A percentile compares a stretch with the other conserved stretches of the same genome.
phyloP scores from a whole-genome alignment of 2,113 vertebrate genomes.

The Colossoma macropomum region DNA sequence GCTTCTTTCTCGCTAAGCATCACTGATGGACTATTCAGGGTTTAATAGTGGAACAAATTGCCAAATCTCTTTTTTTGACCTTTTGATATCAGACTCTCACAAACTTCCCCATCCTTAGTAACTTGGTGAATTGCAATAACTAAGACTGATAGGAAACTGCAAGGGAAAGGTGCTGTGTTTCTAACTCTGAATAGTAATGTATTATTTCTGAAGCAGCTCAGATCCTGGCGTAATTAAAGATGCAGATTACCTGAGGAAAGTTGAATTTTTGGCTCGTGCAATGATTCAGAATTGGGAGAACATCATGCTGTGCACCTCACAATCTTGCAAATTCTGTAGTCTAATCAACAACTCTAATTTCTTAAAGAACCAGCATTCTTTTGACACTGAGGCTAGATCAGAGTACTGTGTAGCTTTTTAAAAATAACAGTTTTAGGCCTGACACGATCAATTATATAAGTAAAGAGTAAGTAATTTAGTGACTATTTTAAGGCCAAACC shows the following conservation, averaged over 20 bases:
- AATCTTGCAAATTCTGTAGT: too few species aligned
- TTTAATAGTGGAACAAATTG: background rate
- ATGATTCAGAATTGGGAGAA: too few species aligned
- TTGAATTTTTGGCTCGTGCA: background rate
- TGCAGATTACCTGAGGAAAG: background rate
- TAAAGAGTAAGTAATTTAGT: too few species aligned
- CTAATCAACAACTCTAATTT: too few species aligned
- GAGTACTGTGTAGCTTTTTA: too few species aligned
- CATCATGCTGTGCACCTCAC: too few species aligned
- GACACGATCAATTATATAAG: too few species aligned
- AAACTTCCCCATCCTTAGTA: background rate
- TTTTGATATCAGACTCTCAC: background rate
- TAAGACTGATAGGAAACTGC: background rate
- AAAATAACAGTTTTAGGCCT: too few species aligned
- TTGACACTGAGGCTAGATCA: too few species aligned
- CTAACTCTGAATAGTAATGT: background rate
- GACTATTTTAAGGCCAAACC: too few species aligned
- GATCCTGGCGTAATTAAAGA: slow-evolving; percentile 19
- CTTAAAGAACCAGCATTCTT: too few species aligned
- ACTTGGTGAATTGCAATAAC: background rate
- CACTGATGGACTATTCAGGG: background rate
- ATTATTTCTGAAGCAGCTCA: background rate
- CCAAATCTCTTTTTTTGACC: background rate
- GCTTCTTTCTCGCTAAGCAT: slow-evolving; percentile 4
- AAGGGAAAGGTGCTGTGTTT: background rate